Conservation (phyloP, 2,888 invertebrate species). For the Ctena decussata region DNA sequence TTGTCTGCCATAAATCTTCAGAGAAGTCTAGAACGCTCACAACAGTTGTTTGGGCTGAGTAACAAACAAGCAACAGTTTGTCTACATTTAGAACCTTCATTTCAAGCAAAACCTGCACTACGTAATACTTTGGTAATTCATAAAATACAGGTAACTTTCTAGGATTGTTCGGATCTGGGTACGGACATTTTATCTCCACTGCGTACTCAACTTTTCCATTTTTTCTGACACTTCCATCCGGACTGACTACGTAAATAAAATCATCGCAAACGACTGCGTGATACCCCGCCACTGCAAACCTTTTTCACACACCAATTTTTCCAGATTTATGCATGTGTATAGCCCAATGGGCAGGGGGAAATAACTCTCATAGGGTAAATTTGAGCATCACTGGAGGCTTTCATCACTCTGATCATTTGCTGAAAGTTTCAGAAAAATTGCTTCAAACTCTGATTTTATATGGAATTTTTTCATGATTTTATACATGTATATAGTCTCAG, state of each 20-base stretch:
- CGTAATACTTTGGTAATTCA: conserved; percentile 14
- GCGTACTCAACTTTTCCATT: neutral
- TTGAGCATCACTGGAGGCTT: too few species aligned
- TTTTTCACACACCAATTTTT: too few species aligned
- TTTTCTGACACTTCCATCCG: neutral
- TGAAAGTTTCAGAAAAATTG: too few species aligned
- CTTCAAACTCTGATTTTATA: too few species aligned
- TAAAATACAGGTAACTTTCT: neutral
- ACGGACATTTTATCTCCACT: neutral
- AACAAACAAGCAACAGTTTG: conserved; percentile 27
- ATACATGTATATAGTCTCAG: too few species aligned
- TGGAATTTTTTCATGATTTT: too few species aligned
- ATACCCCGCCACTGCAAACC: too few species aligned
- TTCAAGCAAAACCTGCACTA: conserved; percentile 27
- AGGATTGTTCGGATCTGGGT: neutral
- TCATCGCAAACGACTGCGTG: too few species aligned
- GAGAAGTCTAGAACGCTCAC: conserved; percentile 6
- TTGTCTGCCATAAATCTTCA: neutral
- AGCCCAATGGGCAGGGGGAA: neutral
- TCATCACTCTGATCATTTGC: too few species aligned
- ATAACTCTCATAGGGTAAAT: too few species aligned
- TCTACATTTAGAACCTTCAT: conserved; percentile 37
- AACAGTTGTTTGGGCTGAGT: conserved; percentile 19
- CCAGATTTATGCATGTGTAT: neutral
- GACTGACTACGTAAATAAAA: conserved; percentile 6